Evolutionary conservation across 2,113 vertebrate genomes (phyloP), one percentile per base, ranked within the genome.

Genomic region (Scartelaos histophorus): DNA sequence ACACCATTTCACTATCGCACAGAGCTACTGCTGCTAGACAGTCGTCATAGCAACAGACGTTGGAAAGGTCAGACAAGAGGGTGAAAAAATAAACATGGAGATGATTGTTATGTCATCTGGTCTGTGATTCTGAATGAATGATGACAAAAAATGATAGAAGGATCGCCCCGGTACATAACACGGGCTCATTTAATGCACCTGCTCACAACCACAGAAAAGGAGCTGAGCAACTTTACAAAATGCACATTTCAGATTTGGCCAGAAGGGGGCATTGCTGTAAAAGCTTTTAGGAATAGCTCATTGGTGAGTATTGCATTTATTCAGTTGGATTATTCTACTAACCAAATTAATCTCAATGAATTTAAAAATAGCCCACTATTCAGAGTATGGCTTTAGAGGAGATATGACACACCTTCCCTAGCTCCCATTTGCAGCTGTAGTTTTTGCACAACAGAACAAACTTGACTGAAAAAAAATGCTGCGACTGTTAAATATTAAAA

Each of bases 31-130:
- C 73, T 68, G 74, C 80, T 75, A 83, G 75, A 73, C 80, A 73
- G 87, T 88, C 61, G 87, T 76, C 86, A 87, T 90, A 64, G 90
- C 81, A 78, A 90, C 89, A 87, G 81, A 88, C 80, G 69, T 68
- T 47, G 25, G 16, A 10, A 56, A 70, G 81, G 81, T 89, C 82
- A 80, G 70, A 62, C 43, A 19, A 75, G 78, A 85, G 80, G 61
- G 22, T 13, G 68, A 45, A 68, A 67, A 68, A 46, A 58, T 13
- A 66, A 74, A 76, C 22, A 38, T 13, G 22, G 45, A 58, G 21
- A 67, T 34, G 46, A 71, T 34, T 47, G 58, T 45, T 2, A 57
- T 22, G 74, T 69, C 70, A 71, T 13, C 6, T 1, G 25, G 58
- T 61, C 12, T 58, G 7, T 24, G 54, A 2, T 22, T 11, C 47